Base-by-base conservation (phyloP, 2,888 invertebrate genomes). In the Scaptomyza caliginosa region DNA sequence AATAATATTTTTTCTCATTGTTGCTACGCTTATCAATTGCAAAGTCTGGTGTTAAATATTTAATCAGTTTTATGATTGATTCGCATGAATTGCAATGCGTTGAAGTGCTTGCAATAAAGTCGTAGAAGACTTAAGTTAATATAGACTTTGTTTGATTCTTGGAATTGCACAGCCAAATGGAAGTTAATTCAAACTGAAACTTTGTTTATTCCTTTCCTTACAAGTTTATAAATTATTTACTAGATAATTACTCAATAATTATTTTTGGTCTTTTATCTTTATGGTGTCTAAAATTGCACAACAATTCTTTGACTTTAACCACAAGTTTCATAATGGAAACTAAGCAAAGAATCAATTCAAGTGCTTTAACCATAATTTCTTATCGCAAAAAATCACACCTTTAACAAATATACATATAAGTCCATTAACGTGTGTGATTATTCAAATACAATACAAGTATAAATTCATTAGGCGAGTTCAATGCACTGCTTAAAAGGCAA, bases 401-500 rank as follows among this genome's bases (percentile, higher is more conserved):
- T 74, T 43, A 48, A 16, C 58, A 67, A 74, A 67, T 71, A 74
- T 43, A 40, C 21, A 23, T 55, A 8, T 36, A 8, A 45, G 16
- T 43, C 3, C 17, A 30, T 42, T 16, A 11, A 45, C 45, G 23
- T 45, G 17, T 51, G 38, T 38, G 32, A 30, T 39, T 23, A 28
- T 26, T 28, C 23, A 32, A 49, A 52, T 51, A 73, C 72, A 74
- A 74, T 60, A 52, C 66, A 46, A 66, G 70, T 55, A 51, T 59
- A n/a, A n/a, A 74, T 74, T 77, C 77, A 71, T 77, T 77, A 77
- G 81, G 45, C 39, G 62, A 50, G 78, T 77, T 82, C 81, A 82
- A 75, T 83, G 86, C 51, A 67, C 81, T 60, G 60, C 77, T 65
- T 56, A 74, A 65, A 59, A 59, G 36, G 34, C 49, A 72, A 51